A percentile compares a stretch with the other conserved stretches of the same genome.
Conservation (phyloP, 1,140 invertebrate genomes). For the Drosophila littoralis region DNA sequence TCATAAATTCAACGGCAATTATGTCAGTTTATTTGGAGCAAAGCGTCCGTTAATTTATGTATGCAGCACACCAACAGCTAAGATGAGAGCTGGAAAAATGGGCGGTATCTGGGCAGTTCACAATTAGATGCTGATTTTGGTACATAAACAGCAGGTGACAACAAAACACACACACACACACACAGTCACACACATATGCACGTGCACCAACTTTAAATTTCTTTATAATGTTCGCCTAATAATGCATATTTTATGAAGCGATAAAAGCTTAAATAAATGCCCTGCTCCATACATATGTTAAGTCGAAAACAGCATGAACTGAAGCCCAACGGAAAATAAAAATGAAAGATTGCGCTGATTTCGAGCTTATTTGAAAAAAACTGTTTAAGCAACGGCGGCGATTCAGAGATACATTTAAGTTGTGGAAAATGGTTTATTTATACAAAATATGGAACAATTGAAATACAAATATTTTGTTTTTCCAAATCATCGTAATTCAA, state of each 20-base stretch:
- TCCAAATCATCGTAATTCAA: too few species aligned
- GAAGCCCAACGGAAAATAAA: background rate
- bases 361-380: slow-evolving; percentile 13
- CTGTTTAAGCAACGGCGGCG: slow-evolving; percentile 20
- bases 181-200: slow-evolving; percentile 20
- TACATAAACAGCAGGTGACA: slow-evolving; percentile 80
- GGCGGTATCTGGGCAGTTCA: slow-evolving; percentile 70
- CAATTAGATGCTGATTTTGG: slow-evolving; percentile 78
- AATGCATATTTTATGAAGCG: slow-evolving; percentile 67
- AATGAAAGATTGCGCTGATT: slow-evolving; percentile 35
- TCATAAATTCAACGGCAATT: slow-evolving; percentile 79
- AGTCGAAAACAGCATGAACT: slow-evolving; percentile 45
- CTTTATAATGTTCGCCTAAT: slow-evolving; percentile 65
- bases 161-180: slow-evolving; percentile 55
- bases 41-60: slow-evolving; percentile 77
- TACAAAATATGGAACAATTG: too few species aligned
- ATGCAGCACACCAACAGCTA: slow-evolving; percentile 26
- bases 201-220: slow-evolving; percentile 17
- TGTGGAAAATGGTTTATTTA: too few species aligned
- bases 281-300: slow-evolving; percentile 30
- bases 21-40: slow-evolving; percentile 83
- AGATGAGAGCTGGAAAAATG: slow-evolving; percentile 31
- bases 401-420: background rate
- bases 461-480: too few species aligned
- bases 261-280: slow-evolving; percentile 46